A percentile compares a stretch with the other conserved stretches of the same genome.
phyloP scores from a whole-genome alignment of 2,888 invertebrate genomes.

The Carpatolechia fugitivella region DNA sequence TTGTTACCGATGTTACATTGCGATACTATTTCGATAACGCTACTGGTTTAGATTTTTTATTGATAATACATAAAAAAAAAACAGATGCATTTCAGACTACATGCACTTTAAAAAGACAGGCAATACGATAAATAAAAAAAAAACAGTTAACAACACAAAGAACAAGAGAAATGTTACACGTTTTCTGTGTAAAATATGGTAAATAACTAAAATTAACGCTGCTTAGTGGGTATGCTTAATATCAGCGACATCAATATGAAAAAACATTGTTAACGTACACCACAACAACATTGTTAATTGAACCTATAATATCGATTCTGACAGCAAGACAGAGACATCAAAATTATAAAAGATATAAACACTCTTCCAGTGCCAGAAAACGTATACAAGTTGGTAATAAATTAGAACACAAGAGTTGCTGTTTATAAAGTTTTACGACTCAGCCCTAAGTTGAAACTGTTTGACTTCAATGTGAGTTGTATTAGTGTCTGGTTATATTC shows the following conservation, averaged over 20 bases:
- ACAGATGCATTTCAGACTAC: neutral
- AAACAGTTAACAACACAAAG: too few relatives aligned
- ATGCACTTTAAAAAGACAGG: too few relatives aligned
- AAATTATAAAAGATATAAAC: constrained; percentile 10
- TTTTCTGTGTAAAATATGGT: too few relatives aligned
- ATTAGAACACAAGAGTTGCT: constrained; percentile 9
- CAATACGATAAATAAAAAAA: too few relatives aligned
- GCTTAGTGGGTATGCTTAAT: too few relatives aligned
- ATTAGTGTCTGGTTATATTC: constrained; percentile 5
- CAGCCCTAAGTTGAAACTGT: neutral
- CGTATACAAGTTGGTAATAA: constrained; percentile 11
- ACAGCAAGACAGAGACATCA: too few relatives aligned
- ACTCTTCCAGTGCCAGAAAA: constrained; percentile 6
- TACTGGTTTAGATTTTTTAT: constrained; percentile 6
- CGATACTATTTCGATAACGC: constrained; percentile 32
- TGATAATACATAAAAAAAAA: neutral
- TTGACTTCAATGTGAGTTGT: constrained; percentile 4
- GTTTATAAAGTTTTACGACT: constrained; percentile 15
- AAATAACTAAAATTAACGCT: too few relatives aligned
- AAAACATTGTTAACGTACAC: too few relatives aligned
- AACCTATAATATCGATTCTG: too few relatives aligned
- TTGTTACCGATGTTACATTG: constrained; percentile 16
- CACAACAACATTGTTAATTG: too few relatives aligned
- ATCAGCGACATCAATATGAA: too few relatives aligned
- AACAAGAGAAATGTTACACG: too few relatives aligned